Evolutionary conservation across 2,888 invertebrate genomes (phyloP).

Genomic region (Ectobius pallidus): DNA sequence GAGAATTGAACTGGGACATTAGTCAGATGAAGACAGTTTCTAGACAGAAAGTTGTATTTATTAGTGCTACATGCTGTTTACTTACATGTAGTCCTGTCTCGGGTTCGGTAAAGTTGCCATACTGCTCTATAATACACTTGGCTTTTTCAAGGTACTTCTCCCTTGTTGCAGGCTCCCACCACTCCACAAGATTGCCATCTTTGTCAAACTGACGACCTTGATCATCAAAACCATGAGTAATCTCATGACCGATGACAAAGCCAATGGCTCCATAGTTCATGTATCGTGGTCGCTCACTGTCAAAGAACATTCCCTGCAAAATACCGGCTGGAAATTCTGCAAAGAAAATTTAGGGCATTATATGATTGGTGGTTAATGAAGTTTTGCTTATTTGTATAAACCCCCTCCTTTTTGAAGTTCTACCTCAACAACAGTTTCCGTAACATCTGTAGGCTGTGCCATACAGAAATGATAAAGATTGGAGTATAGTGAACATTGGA

Average conservation of each 20-base stretch:
- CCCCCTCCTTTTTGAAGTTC: too few relatives aligned
- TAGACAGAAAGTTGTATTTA: too few relatives aligned
- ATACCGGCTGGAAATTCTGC: constrained; percentile 94
- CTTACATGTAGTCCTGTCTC: constrained; percentile 76
- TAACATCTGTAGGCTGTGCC: too few relatives aligned
- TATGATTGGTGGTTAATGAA: too few relatives aligned
- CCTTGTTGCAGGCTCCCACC: constrained; percentile 90
- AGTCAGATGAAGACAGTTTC: too few relatives aligned
- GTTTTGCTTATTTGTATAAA: too few relatives aligned
- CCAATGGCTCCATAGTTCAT: constrained; percentile 94
- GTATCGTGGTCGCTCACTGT: constrained; percentile 84
- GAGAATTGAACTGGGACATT: too few relatives aligned
- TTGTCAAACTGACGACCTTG: constrained; percentile 91
- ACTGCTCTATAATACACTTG: constrained; percentile 91
- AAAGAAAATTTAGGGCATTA: too few relatives aligned
- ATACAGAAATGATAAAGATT: too few relatives aligned
- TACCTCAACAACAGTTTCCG: too few relatives aligned
- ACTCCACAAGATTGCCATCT: constrained; percentile 87
- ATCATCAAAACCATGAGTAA: constrained; percentile 89
- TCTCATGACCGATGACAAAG: constrained; percentile 91
- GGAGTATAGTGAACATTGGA: too few relatives aligned
- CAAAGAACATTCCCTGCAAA: constrained; percentile 90
- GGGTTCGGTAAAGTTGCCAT: constrained; percentile 85
- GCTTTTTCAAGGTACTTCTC: constrained; percentile 82
- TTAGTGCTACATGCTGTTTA: too few relatives aligned